Conservation (phyloP, 2,797 vertebrate species). For the Parauchenoglanis ngamensis region DNA sequence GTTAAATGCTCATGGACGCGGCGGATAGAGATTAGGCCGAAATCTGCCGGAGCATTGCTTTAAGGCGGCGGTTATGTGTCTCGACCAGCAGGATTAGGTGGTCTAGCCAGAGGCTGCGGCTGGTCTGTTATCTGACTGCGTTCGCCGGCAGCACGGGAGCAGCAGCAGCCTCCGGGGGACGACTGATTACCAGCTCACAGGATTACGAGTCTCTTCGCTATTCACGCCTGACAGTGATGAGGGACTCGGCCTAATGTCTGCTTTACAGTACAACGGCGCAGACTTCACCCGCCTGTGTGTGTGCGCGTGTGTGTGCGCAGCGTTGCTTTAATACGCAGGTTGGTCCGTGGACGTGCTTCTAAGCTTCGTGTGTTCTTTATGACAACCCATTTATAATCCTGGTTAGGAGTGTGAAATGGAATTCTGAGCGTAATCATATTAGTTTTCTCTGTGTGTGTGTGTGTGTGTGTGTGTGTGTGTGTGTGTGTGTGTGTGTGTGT, state of each 20-base stretch:
- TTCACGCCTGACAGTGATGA: conserved; percentile 44
- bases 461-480: conserved; percentile 20
- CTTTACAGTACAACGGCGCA: neutral
- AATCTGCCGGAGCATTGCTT: neutral
- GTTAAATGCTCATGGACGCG: neutral
- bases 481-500: conserved; percentile 7
- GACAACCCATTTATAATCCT: neutral
- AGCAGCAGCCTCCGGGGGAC: conserved; percentile 17
- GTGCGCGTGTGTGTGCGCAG: no score
- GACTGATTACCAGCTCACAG: conserved; percentile 21
- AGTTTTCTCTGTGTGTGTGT: neutral
- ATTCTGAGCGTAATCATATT: neutral
- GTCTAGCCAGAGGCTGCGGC: conserved; percentile 42
- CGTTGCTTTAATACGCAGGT: neutral
- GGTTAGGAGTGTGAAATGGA: conserved; percentile 10
- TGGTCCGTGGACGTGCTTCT: neutral
- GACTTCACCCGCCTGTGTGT: conserved; percentile 6
- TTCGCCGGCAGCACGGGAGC: conserved; percentile 23
- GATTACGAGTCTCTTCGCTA: conserved; percentile 48
- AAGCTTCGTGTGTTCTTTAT: neutral
- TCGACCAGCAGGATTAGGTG: conserved; percentile 52
- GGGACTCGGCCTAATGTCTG: conserved; percentile 28
- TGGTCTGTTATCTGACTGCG: conserved; percentile 50
- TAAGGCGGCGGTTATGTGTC: conserved; percentile 20
- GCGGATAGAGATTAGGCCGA: neutral